Evolutionary conservation across 2,888 invertebrate genomes (phyloP).

Genomic region (Campoletis raptor): DNA sequence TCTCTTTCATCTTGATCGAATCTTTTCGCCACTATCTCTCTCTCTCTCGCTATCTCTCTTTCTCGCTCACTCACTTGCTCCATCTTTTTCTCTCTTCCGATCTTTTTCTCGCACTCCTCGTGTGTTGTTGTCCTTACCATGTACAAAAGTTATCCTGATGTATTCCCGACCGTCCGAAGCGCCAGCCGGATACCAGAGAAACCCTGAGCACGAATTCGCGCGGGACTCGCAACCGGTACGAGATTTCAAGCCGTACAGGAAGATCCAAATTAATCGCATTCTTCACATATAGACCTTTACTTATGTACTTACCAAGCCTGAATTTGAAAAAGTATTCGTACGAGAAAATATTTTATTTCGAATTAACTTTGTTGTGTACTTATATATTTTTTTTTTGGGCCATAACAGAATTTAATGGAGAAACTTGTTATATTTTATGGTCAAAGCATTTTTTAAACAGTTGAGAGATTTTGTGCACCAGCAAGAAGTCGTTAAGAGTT

Average conservation of each 20-base stretch:
- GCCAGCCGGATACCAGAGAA: conserved; percentile 49
- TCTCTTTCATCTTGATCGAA: conserved; percentile 36
- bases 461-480: too few species aligned
- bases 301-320: not conserved
- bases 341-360: conserved; percentile 11
- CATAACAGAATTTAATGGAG: not conserved
- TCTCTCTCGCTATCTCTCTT: conserved; percentile 2
- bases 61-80: not conserved
- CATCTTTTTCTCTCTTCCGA: conserved; percentile 1
- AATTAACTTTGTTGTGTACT: not conserved
- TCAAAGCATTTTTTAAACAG: not conserved
- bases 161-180: conserved; percentile 41
- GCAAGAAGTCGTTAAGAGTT: too few species aligned
- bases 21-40: conserved; percentile 4
- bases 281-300: conserved; percentile 17
- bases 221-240: conserved; percentile 6
- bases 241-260: conserved; percentile 30
- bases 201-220: conserved; percentile 13
- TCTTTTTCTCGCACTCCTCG: conserved; percentile 12
- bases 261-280: conserved; percentile 53
- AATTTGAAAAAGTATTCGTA: conserved; percentile 8
- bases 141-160: conserved; percentile 36
- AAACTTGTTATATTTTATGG: not conserved
- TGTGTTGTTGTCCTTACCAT: conserved; percentile 34
- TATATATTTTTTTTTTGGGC: not conserved